phyloP scores from a whole-genome alignment of 2,113 vertebrate species.

The Platanista minor region DNA sequence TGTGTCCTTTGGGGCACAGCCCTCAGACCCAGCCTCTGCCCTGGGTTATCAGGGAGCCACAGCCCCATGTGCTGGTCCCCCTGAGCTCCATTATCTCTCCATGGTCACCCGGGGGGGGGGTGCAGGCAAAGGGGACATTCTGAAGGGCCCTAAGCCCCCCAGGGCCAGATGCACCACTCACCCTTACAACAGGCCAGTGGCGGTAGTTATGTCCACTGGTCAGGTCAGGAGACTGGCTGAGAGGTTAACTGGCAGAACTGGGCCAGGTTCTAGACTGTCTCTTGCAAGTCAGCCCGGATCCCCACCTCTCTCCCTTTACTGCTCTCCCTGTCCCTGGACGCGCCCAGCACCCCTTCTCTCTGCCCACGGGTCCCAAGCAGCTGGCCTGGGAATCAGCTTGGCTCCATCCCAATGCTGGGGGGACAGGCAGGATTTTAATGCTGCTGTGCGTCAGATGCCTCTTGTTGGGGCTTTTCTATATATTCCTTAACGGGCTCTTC shows the following conservation, averaged over 20 bases:
- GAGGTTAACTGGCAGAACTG: not conserved
- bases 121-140: not conserved
- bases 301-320: not conserved
- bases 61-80: not conserved
- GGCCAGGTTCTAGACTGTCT: not conserved
- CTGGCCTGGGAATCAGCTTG: not conserved
- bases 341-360: not conserved
- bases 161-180: not conserved
- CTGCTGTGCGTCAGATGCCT: not conserved
- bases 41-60: not conserved
- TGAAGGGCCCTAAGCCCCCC: not conserved
- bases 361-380: not conserved
- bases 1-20: not conserved
- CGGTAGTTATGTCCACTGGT: fast-evolving
- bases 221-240: not conserved
- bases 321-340: not conserved
- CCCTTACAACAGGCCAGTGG: not conserved
- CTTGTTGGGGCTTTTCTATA: not conserved
- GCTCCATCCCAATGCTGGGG: not conserved
- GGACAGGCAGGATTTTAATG: not conserved
- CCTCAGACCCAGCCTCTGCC: fast-evolving
- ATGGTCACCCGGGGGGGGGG: not conserved
- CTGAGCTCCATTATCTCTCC: not conserved
- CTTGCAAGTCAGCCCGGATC: not conserved
- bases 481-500: not conserved